Base-by-base conservation (phyloP, 92 coral and sea anemone species). In the Palythoa heliodiscus region DNA sequence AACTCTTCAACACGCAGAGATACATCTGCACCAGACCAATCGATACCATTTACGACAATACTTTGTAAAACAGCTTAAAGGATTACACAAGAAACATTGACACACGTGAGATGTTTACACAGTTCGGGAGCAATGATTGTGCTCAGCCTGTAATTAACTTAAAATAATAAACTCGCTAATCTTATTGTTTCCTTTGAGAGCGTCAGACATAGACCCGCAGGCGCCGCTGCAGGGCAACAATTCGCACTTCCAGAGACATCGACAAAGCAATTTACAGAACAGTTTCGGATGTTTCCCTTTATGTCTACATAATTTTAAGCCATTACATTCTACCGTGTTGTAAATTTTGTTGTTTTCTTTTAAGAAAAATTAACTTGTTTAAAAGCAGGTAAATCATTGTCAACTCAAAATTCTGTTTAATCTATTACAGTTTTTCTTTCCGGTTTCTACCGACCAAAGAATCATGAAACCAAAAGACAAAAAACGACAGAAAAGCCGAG, bases 181-280 rank as follows among this genome's bases (percentile, higher is more conserved):
- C 93, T 86, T 73, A 82, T 90, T 90, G 93, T 87, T 90, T 80
- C 88, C 88, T 82, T 87, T 87, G 87, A 82, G 86, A 70, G 86
- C 24, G 40, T 55, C 68, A 19, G 66, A 19, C 53, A 64, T 92
- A 93, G 96, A 93, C 93, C 87, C 92, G 87, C 60, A 75, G 96
- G 93, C 96, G 96, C 93, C 96, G 68, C n/a, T 12, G 43, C 24
- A 76, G 78, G 84, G 58, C 71, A 52, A 75, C 79, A 70, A 74
- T 93, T 91, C 92, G 85, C 96, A 93, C 96, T 68, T 90, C 76
- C 72, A 71, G 74, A 72, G 84, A 83, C 79, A 29, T 58, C 37
- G 84, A 80, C 66, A 80, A 80, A 80, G 35, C 84, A 80, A 66
- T 80, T 80, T 78, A 76, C 81, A 35, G 81, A 17, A 76, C 66